Percentiles rank a stretch among this genome's conserved stretches.
Conservation (phyloP, 2,888 invertebrate species). For the Trachelus troglodyta region DNA sequence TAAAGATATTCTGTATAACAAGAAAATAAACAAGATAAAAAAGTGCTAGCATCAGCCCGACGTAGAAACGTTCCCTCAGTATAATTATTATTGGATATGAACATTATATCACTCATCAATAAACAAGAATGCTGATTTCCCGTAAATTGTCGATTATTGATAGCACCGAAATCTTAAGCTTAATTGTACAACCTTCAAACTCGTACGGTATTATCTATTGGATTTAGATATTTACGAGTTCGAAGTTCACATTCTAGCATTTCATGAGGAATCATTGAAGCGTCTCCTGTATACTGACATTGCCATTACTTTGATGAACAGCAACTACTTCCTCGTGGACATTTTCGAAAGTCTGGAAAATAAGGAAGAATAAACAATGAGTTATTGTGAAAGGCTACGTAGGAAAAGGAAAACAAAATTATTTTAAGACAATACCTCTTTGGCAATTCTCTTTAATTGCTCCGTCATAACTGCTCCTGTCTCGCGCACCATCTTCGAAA, state of each 20-base stretch:
- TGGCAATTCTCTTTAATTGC: constrained; percentile 67
- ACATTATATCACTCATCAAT: too few relatives aligned
- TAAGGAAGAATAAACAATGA: constrained; percentile 24
- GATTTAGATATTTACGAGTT: neutral
- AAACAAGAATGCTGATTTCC: neutral
- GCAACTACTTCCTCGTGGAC: neutral
- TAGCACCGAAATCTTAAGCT: neutral
- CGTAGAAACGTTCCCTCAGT: too few relatives aligned
- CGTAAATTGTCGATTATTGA: neutral
- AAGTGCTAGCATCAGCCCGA: too few relatives aligned
- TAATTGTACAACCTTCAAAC: neutral
- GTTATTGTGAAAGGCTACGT: neutral
- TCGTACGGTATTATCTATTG: neutral
- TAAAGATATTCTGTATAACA: too few relatives aligned
- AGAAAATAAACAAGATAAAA: too few relatives aligned
- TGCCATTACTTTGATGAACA: neutral
- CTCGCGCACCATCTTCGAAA: constrained; percentile 77
- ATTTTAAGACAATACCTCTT: constrained; percentile 47
- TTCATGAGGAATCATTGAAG: neutral
- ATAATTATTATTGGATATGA: too few relatives aligned
- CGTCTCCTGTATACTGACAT: neutral
- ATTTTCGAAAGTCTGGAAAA: constrained; percentile 53
- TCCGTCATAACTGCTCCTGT: constrained; percentile 72
- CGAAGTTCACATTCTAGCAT: neutral
- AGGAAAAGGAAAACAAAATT: neutral